These are phyloP conservation scores for Cheilinus undulatus DNA, from an alignment of 2,113 vertebrate genomes.

Conservation along the genomic window DNA sequence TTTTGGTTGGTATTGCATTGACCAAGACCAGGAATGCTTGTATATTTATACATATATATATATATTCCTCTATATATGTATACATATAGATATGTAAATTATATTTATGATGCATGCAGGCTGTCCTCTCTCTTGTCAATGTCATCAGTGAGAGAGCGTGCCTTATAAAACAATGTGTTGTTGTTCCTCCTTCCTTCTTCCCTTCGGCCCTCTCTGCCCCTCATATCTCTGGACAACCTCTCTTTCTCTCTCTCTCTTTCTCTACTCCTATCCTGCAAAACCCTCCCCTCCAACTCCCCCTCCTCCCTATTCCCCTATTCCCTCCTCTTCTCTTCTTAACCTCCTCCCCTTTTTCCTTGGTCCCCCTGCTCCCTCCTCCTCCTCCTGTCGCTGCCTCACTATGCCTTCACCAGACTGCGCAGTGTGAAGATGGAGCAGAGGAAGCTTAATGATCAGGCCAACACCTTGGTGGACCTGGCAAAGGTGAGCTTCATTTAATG, in stretches of 20 bases:
- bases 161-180: conserved; percentile 62
- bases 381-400: conserved; percentile 21
- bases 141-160: conserved; percentile 44
- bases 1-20: conserved; percentile 77
- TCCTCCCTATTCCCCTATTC: background rate
- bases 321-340: conserved; percentile 16
- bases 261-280: conserved; percentile 41
- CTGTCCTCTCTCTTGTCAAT: conserved; percentile 49
- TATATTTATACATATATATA: conserved; percentile 46
- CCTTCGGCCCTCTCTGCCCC: conserved; percentile 51
- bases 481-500: conserved; percentile 80
- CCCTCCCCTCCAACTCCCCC: conserved; percentile 6
- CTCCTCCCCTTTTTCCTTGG: background rate
- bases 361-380: conserved; percentile 16
- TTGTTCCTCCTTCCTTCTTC: conserved; percentile 26
- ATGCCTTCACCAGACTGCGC: conserved; percentile 87
- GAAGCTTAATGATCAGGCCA: conserved; percentile 92
- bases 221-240: conserved; percentile 19
- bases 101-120: conserved; percentile 75
- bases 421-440: conserved; percentile 95
- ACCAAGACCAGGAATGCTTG: conserved; percentile 75
- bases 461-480: conserved; percentile 90
- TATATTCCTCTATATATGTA: conserved; percentile 49
- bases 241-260: conserved; percentile 17
- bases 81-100: conserved; percentile 51